A percentile compares a stretch with the other conserved stretches of the same genome.
These are phyloP conservation scores for Pocillopora grandis DNA, from an alignment of 92 coral and sea anemone species.

Conservation along the genomic window DNA sequence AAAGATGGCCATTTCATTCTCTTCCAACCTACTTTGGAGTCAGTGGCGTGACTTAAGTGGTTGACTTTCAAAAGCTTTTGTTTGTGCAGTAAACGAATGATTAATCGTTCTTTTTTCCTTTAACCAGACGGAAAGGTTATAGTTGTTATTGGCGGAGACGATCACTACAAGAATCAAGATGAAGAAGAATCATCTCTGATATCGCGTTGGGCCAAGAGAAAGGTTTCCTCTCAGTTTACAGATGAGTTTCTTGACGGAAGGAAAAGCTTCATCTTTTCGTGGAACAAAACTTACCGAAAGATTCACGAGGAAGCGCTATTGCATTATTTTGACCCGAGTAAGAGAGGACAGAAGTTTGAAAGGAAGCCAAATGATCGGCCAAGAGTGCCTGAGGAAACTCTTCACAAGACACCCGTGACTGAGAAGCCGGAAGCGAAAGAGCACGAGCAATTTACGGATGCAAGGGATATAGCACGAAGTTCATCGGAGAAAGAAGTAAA, in stretches of 20 bases:
- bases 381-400: neutral
- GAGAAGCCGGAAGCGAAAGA: neutral
- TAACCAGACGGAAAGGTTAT: slow-evolving; percentile 42
- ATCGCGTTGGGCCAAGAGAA: slow-evolving; percentile 56
- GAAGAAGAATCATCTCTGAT: slow-evolving; percentile 34
- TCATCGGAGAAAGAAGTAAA: too few species aligned
- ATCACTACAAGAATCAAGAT: slow-evolving; percentile 45
- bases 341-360: slow-evolving; percentile 29
- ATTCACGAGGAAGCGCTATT: slow-evolving; percentile 59
- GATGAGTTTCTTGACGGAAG: slow-evolving; percentile 54
- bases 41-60: too few species aligned
- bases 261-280: slow-evolving; percentile 58
- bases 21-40: too few species aligned
- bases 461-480: too few species aligned
- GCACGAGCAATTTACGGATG: neutral
- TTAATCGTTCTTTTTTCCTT: neutral
- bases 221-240: slow-evolving; percentile 46
- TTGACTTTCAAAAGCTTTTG: too few species aligned
- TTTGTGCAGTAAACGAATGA: neutral
- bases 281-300: slow-evolving; percentile 40
- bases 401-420: neutral
- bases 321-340: slow-evolving; percentile 45
- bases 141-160: slow-evolving; percentile 61
- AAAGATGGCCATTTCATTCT: neutral
- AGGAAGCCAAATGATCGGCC: slow-evolving; percentile 5